phyloP scores from a whole-genome alignment of 2,888 invertebrate species.

The Augiades crinisus region DNA sequence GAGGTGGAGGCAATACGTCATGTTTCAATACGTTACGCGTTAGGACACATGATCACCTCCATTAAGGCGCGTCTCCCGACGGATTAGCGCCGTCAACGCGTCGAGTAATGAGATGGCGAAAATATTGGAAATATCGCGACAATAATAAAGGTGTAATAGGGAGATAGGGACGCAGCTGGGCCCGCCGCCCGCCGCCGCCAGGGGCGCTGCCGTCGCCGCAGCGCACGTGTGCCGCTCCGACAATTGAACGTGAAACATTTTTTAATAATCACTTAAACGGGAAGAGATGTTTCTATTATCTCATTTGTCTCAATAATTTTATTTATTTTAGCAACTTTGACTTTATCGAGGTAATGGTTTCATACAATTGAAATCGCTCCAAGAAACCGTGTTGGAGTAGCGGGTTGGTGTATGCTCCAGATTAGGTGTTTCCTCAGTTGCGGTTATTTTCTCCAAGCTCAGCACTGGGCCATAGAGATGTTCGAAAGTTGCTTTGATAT shows the following conservation, averaged over 20 bases:
- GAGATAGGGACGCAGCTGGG: constrained; percentile 51
- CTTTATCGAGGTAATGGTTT: too few relatives aligned
- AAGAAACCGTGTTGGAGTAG: too few relatives aligned
- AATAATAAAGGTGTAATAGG: constrained; percentile 67
- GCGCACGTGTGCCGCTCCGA: not conserved
- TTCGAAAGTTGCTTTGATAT: too few relatives aligned
- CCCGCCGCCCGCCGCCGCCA: constrained; percentile 42
- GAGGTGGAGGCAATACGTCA: constrained; percentile 73
- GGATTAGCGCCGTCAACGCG: constrained; percentile 68
- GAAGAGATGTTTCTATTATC: not conserved
- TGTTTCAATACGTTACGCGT: constrained; percentile 73
- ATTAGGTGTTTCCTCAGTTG: too few relatives aligned
- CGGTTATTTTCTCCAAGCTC: too few relatives aligned
- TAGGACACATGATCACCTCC: constrained; percentile 77
- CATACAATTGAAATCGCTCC: too few relatives aligned
- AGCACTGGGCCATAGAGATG: too few relatives aligned
- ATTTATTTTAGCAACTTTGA: too few relatives aligned
- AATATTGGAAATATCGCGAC: constrained; percentile 73
- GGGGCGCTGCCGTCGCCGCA: constrained; percentile 51
- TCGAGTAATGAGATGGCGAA: constrained; percentile 75
- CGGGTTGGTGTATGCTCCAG: too few relatives aligned
- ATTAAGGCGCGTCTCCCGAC: constrained; percentile 73
- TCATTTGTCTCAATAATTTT: not conserved
- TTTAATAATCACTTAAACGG: constrained; percentile 5
- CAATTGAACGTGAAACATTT: constrained; percentile 3